Percentiles rank a stretch among this genome's conserved stretches.
These are phyloP conservation scores for Drosophila cognata DNA, from an alignment of 2,888 invertebrate genomes.

Conservation along the genomic window DNA sequence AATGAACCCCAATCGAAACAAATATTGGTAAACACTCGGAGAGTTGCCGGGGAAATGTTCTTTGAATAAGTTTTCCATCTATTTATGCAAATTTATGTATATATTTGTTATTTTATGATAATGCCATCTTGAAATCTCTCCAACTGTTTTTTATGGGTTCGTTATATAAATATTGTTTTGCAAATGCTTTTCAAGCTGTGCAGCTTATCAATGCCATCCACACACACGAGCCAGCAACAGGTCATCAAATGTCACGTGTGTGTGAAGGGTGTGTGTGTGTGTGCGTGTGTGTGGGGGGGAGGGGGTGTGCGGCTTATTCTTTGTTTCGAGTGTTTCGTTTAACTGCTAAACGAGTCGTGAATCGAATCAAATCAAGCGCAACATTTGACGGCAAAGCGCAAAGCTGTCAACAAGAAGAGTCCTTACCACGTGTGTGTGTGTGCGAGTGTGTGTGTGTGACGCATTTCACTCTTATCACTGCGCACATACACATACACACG, in stretches of 20 bases:
- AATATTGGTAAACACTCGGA: not conserved
- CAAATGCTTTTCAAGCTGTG: not conserved
- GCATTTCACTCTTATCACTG: slow-evolving; percentile 11
- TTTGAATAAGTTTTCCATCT: not conserved
- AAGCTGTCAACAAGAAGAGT: slow-evolving; percentile 28
- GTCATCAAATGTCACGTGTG: slow-evolving; percentile 22
- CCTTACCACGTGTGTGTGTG: not conserved
- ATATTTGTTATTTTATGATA: not conserved
- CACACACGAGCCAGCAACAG: slow-evolving; percentile 25
- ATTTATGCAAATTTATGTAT: not conserved
- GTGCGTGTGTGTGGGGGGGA: not conserved
- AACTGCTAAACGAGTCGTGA: slow-evolving; percentile 28
- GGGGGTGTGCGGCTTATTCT: not conserved
- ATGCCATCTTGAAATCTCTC: not conserved
- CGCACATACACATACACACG: not conserved
- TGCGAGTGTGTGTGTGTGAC: not conserved
- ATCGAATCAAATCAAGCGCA: slow-evolving; percentile 43
- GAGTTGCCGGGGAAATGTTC: not conserved
- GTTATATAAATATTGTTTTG: not conserved
- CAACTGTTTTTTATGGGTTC: not conserved
- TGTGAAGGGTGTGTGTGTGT: not conserved
- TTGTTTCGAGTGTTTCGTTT: slow-evolving; percentile 32
- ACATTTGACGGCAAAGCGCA: slow-evolving; percentile 35
- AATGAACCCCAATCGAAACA: not conserved
- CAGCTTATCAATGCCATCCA: not conserved